phyloP scores from a whole-genome alignment of 2,888 invertebrate species.

The Nezara viridula region DNA sequence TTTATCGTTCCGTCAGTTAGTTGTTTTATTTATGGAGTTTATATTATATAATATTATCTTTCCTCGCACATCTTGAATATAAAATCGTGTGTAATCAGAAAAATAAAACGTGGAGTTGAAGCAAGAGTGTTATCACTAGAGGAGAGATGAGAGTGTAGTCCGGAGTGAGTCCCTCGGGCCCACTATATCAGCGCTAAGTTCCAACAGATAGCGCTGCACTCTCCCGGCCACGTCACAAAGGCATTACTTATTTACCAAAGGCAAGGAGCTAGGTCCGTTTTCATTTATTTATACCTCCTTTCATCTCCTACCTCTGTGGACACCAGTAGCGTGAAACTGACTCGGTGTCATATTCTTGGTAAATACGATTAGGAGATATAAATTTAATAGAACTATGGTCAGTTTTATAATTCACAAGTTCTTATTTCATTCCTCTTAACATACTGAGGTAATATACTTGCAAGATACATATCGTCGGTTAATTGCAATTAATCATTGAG shows the following conservation, averaged over 20 bases:
- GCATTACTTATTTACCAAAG: conserved; percentile 18
- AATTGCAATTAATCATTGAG: too few species aligned
- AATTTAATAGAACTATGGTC: neutral
- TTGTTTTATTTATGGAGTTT: neutral
- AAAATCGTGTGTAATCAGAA: neutral
- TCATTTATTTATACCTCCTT: conserved; percentile 27
- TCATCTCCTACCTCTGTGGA: neutral
- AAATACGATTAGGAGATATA: neutral
- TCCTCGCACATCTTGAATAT: neutral
- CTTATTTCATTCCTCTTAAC: neutral
- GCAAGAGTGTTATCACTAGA: neutral
- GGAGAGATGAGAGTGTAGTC: neutral
- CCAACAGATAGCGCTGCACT: neutral
- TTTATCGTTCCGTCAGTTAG: too few species aligned
- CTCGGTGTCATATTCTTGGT: neutral
- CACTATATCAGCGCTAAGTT: neutral
- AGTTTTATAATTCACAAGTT: neutral
- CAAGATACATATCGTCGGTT: too few species aligned
- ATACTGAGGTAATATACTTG: too few species aligned
- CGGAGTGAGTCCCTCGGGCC: neutral
- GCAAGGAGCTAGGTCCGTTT: neutral
- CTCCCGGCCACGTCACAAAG: conserved; percentile 10
- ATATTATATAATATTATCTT: neutral
- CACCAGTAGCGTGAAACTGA: neutral
- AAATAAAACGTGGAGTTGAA: neutral